Base-by-base conservation (phyloP, 2,888 invertebrate species). In the Lymantria dispar region DNA sequence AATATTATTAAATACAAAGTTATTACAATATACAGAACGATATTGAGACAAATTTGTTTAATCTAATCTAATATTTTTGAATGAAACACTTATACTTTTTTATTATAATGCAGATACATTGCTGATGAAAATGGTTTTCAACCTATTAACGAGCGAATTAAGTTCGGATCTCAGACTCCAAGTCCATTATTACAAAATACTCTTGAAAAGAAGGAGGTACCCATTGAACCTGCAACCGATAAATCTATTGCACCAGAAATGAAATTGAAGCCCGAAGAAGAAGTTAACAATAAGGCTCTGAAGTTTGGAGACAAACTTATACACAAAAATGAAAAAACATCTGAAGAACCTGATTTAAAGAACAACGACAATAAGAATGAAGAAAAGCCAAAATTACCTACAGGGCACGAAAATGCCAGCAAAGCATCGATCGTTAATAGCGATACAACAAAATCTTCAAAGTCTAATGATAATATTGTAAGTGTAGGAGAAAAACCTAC, bases 121-220 rank as follows among this genome's bases (percentile, higher is more conserved):
- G 95, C 95, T 57, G 95, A 95, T 72, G 95, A 95, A 78, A 95
- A 95, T 71, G 95, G 95, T 29, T 95, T 94, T 80, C 93, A 93
- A 68, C 94, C 94, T 0, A 85, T 93, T 57, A 95, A 94, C 11
- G 93, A 92, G 62, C 95, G 94, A 71, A 81, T 94, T 53, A 94
- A 94, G 1, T 92, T 70, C 46, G 73, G 70, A 37, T 62, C 57
- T 73, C 52, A 69, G 60, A 47, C 54, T 52, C 31, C 55, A 56
- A 64, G 56, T 50, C 36, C 58, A 12, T 12, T 8, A 37, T 11
- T 29, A 7, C 0, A 37, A 14, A 12, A 14, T 10, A 30, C 3
- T 8, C 22, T 5, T 3, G 3, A 41, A 7, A 33, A 7, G 40
- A 47, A 41, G 1, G 41, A 15, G 8, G 1, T 3, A 22, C 15